Evolutionary conservation across 2,113 vertebrate species (phyloP).

Genomic region (Cavia porcellus): DNA sequence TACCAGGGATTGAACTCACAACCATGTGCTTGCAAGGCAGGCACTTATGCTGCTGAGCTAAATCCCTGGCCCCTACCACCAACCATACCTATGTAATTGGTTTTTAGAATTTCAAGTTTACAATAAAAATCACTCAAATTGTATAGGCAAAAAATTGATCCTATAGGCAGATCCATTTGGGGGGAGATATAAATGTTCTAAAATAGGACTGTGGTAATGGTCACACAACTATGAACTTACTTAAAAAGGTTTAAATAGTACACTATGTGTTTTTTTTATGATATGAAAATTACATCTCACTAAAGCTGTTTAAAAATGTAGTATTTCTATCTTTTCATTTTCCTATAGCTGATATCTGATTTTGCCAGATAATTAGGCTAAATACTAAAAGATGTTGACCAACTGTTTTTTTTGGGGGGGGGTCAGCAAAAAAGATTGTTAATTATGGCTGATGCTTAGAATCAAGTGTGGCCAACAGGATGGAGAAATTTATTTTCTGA

Average conservation of each 20-base stretch:
- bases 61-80: background rate
- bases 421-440: background rate
- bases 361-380: background rate
- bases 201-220: background rate
- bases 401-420: background rate
- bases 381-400: background rate
- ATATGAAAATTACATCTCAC: background rate
- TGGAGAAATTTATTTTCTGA: background rate
- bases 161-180: background rate
- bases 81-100: background rate
- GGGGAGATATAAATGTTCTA: background rate
- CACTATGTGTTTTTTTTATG: background rate
- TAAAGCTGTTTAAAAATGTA: background rate
- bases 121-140: background rate
- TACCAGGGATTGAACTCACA: too few relatives aligned
- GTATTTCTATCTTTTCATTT: conserved; percentile 28
- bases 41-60: too few relatives aligned
- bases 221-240: background rate
- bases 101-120: conserved; percentile 13
- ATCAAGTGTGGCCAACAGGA: background rate
- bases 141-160: background rate
- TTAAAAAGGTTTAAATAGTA: background rate
- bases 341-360: background rate
- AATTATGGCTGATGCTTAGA: background rate
- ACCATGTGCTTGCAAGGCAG: too few relatives aligned